phyloP scores from a whole-genome alignment of 2,888 invertebrate species.

The Carterocephalus palaemon region DNA sequence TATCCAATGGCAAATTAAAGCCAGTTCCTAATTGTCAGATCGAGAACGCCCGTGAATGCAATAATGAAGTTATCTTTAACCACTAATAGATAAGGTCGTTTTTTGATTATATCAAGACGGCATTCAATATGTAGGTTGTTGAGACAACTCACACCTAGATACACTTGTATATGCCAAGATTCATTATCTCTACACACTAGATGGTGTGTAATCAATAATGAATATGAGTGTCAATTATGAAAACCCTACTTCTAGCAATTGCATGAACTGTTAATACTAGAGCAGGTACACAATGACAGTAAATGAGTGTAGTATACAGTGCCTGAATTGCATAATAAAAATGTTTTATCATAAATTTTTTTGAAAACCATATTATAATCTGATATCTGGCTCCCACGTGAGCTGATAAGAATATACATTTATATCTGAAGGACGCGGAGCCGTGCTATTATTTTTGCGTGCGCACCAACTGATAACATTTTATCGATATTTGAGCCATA shows the following conservation, averaged over 20 bases:
- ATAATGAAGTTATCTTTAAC: slow-evolving; percentile 61
- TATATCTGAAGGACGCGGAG: slow-evolving; percentile 1
- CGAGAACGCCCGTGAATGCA: slow-evolving; percentile 58
- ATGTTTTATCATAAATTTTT: neutral
- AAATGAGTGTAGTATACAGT: too few relatives aligned
- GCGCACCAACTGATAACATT: neutral
- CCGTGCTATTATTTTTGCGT: neutral
- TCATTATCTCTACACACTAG: slow-evolving; percentile 62
- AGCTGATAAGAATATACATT: neutral
- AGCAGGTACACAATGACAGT: too few relatives aligned
- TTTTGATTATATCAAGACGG: slow-evolving; percentile 52
- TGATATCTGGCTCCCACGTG: slow-evolving; percentile 4
- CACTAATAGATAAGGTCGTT: slow-evolving; percentile 52
- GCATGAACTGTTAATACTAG: neutral
- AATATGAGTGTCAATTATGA: slow-evolving; percentile 29
- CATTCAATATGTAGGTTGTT: slow-evolving; percentile 77
- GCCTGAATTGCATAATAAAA: neutral
- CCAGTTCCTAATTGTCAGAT: slow-evolving; percentile 71
- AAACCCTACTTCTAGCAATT: slow-evolving; percentile 1
- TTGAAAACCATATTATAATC: neutral
- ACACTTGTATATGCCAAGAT: slow-evolving; percentile 72
- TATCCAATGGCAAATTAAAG: slow-evolving; percentile 47
- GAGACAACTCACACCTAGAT: slow-evolving; percentile 72
- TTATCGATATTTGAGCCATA: too few relatives aligned
- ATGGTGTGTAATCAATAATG: slow-evolving; percentile 40